Evolutionary conservation across 2,888 invertebrate species (phyloP).

Genomic region (Drosophila nigricruria): DNA sequence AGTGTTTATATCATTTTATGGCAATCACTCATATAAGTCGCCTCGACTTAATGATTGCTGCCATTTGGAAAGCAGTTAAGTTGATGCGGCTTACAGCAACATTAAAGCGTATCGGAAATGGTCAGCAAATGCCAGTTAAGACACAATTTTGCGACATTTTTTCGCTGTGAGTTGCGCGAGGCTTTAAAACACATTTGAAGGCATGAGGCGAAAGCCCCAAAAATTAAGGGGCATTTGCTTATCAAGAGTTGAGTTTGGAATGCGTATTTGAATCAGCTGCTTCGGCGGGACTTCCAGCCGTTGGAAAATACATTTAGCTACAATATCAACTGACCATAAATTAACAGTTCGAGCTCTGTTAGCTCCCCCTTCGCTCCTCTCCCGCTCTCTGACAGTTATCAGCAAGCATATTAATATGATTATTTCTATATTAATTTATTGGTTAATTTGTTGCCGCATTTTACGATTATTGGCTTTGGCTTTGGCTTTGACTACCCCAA

Average conservation of each 20-base stretch:
- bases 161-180: background rate
- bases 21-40: slow-evolving; percentile 69
- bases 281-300: background rate
- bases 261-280: slow-evolving; percentile 15
- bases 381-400: slow-evolving; percentile 63
- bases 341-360: slow-evolving; percentile 13
- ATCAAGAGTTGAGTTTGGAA: slow-evolving; percentile 11
- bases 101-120: slow-evolving; percentile 57
- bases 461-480: slow-evolving; percentile 74
- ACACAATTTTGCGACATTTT: slow-evolving; percentile 10
- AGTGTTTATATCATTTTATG: slow-evolving; percentile 58
- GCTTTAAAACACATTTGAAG: slow-evolving; percentile 68
- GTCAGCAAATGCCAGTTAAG: slow-evolving; percentile 58
- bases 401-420: slow-evolving; percentile 74
- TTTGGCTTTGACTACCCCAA: slow-evolving; percentile 7
- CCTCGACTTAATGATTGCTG: slow-evolving; percentile 72
- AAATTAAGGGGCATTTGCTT: slow-evolving; percentile 16
- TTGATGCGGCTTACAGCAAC: slow-evolving; percentile 53
- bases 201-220: background rate
- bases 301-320: background rate
- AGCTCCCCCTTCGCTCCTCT: background rate
- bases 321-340: slow-evolving; percentile 15
- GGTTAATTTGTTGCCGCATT: slow-evolving; percentile 78
- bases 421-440: slow-evolving; percentile 78
- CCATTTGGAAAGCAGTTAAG: slow-evolving; percentile 67